Base-by-base conservation (phyloP, 1,140 invertebrate genomes). In the Cotesia chilonis region DNA sequence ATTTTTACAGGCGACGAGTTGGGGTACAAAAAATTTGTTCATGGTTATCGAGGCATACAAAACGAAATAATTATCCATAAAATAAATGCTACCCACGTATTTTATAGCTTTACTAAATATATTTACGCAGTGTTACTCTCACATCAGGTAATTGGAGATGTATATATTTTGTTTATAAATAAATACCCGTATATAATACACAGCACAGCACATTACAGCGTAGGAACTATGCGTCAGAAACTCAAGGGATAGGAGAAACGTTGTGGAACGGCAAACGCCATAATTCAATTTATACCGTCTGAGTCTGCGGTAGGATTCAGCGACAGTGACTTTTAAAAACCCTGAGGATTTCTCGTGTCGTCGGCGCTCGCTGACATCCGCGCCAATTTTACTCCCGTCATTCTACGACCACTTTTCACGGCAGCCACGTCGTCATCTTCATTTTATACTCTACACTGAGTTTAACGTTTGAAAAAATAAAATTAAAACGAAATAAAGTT, bases 251-350 rank as follows among this genome's bases (percentile, higher is more conserved):
- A 28, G 36, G 28, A 59, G 47, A 64, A 47, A 67, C 41, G 65
- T 37, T 36, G 66, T 68, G 17, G 54, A 59, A 55, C 52, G 52
- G 54, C 67, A 68, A 68, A 68, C 35, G 67, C 67, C 54, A 68
- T 68, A 68, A 68, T 68, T 68, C 67, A 68, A 68, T 68, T 68
- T 68, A 68, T 59, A 37, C 67, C 38, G 67, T 68, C 67, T 60
- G 51, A 68, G 28, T 59, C 66, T 36, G 35, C 36, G 67, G 41
- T 47, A 36, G 17, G 54, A 68, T 36, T 68, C 41, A 47, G 41
- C 55, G 55, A 68, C 67, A 68, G 54, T 68, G 67, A 68, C 67
- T 68, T 68, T 68, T 68, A 59, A 68, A 68, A 68, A 68, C 67
- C 55, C 67, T 37, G 67, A 68, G 54, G 55, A 68, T 68, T 68